Percentiles rank a stretch among this genome's conserved stretches.
phyloP scores from a whole-genome alignment of 2,113 vertebrate genomes.

The Campylomormyrus tamandua region DNA sequence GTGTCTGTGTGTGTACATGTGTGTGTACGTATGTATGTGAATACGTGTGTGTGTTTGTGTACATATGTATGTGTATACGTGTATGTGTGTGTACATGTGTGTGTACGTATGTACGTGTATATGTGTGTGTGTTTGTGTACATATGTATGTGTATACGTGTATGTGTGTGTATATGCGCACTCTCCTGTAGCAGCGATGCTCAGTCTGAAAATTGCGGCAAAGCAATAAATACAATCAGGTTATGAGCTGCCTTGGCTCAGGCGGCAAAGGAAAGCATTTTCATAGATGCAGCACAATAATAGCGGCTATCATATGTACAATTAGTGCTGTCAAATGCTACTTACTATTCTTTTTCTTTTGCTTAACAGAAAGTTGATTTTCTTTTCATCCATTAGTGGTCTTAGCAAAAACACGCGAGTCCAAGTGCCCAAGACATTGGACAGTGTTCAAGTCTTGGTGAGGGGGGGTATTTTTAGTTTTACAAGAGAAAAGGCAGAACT shows the following conservation, averaged over 20 bases:
- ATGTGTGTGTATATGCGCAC: slow-evolving; percentile 57
- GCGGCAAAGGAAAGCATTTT: slow-evolving; percentile 59
- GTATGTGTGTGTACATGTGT: slow-evolving; percentile 20
- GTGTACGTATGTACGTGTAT: slow-evolving; percentile 44
- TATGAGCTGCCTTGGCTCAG: slow-evolving; percentile 82
- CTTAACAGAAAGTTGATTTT: slow-evolving; percentile 49
- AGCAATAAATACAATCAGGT: slow-evolving; percentile 81
- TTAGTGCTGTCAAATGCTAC: slow-evolving; percentile 73
- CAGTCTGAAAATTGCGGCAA: slow-evolving; percentile 80
- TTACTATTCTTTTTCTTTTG: slow-evolving; percentile 45
- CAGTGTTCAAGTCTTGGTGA: slow-evolving; percentile 67
- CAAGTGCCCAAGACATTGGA: slow-evolving; percentile 67
- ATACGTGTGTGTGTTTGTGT: too few relatives aligned
- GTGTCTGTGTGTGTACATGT: slow-evolving; percentile 39
- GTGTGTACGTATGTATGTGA: too few relatives aligned
- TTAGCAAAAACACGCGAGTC: slow-evolving; percentile 57
- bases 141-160: too few relatives aligned
- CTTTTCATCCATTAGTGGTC: slow-evolving; percentile 37
- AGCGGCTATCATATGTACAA: slow-evolving; percentile 81
- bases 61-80: slow-evolving; percentile 22
- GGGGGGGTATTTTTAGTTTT: slow-evolving; percentile 79
- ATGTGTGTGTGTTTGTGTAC: slow-evolving; percentile 15
- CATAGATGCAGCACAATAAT: slow-evolving; percentile 81
- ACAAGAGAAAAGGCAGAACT: slow-evolving; percentile 97
- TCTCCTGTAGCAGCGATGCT: slow-evolving; percentile 81